Evolutionary conservation across 2,888 invertebrate genomes (phyloP), one percentile per base, ranked within the genome.

Genomic region (Iphiclides podalirius): DNA sequence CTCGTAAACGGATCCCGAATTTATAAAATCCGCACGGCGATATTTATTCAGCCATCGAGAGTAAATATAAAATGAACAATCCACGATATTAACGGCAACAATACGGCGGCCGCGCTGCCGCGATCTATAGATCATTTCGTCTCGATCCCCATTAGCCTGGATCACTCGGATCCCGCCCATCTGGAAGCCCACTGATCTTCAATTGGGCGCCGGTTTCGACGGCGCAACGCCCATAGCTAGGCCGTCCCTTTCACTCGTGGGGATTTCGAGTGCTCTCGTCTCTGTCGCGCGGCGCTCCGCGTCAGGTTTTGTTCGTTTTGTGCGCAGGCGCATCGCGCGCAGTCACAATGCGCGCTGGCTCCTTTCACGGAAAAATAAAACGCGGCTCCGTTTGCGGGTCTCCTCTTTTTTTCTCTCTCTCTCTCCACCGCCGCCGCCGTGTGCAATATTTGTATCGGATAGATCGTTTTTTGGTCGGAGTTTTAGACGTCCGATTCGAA

Each of bases 71-170:
- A 81, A 81, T 78, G 81, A 83, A 78, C n/a, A n/a, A n/a, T n/a
- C n/a, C n/a, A n/a, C 70, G 75, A 80, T 80, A 78, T 76, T 71
- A 76, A 72, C 74, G 79, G 81, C 79, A 84, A 87, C 85, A 87
- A 87, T 87, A 79, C 83, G 70, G 71, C 72, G 70, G 63, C 67
- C 66, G 76, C 69, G 75, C 68, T 72, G 69, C 77, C 71, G 67
- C 66, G 82, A 82, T 85, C 87, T 85, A 85, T 87, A 85, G 85
- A 87, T 88, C 88, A 87, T 88, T 85, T 84, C 75, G 73, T 65
- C 79, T 83, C 77, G 76, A 81, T 81, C 78, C 79, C 80, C 82
- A 86, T 87, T 88, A 86, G 86, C 73, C 72, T 81, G 79, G 72
- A 76, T 75, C 75, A 65, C 59, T 57, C 28, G 67, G 60, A 79